Base-by-base conservation (phyloP, 1,140 invertebrate species). In the Samia ricini region DNA sequence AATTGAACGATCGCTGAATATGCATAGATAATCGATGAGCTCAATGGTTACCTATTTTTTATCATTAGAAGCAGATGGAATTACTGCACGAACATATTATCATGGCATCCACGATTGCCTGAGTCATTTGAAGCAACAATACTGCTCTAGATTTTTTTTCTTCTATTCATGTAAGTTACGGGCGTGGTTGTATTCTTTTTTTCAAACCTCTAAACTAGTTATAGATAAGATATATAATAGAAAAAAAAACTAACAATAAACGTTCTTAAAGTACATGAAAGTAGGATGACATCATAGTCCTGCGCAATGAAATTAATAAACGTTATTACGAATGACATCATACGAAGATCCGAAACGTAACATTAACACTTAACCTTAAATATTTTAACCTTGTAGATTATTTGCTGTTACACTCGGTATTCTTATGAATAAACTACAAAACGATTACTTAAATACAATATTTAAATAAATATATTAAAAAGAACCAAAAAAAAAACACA, bases 1-100 rank as follows among this genome's bases (percentile, higher is more conserved):
- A 48, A 50, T 42, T 56, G 33, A 63, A 67, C 64, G 64, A 60
- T 66, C 62, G 23, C 42, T 63, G 49, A 74, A 61, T 75, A 61
- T 57, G 60, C 71, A 62, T 61, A 54, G 59, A 49, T 52, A 51
- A 58, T 64, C 71, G 69, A 78, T 69, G 76, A 69, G 42, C 66
- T 80, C 77, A 78, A 15, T 42, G 33, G 10, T 61, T 67, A 66
- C 69, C 71, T 70, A 68, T 72, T 73, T 79, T 82, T 71, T 79
- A 67, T 61, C 66, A 76, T 74, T 72, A 72, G 57, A 68, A 74
- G 60, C 69, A 63, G 61, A 57, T 62, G 60, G 57, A 20, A 26
- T 33, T 36, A 54, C 29, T 26, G 54, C 21, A 23, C 48, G 57
- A 21, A 23, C 63, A 59, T 23, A 66, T 71, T 67, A 71, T 74